Conservation (phyloP, 2,797 vertebrate genomes). For the Gila robusta region DNA sequence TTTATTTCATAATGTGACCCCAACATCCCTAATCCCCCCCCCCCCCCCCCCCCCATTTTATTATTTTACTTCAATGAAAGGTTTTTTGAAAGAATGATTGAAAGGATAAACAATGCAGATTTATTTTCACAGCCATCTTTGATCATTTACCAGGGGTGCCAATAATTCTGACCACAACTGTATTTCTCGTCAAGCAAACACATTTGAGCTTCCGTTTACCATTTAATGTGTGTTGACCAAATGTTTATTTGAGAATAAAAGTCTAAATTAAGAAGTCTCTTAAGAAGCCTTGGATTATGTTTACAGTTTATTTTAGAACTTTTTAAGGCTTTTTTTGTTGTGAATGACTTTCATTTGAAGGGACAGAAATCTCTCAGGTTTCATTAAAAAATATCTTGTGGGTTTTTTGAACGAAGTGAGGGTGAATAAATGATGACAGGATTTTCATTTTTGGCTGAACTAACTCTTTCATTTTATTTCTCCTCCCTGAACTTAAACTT, state of each 20-base stretch:
- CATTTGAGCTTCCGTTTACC: not conserved
- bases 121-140: too few relatives aligned
- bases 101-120: too few relatives aligned
- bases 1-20: too few relatives aligned
- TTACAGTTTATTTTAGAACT: not conserved
- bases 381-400: not conserved
- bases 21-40: too few relatives aligned
- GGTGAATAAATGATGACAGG: not conserved
- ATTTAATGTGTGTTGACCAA: not conserved
- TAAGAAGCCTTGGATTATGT: not conserved
- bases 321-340: not conserved
- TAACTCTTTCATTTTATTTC: not conserved
- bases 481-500: not conserved
- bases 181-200: not conserved
- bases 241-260: not conserved
- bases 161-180: too few relatives aligned
- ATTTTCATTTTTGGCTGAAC: not conserved
- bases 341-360: not conserved
- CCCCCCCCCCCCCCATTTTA: too few relatives aligned
- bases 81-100: too few relatives aligned
- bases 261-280: not conserved
- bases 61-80: too few relatives aligned
- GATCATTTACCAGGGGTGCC: too few relatives aligned
- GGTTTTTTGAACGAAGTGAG: not conserved
- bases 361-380: not conserved